Evolutionary conservation across 2,797 vertebrate genomes (phyloP).

Genomic region (Odontamblyopus lacepedii): DNA sequence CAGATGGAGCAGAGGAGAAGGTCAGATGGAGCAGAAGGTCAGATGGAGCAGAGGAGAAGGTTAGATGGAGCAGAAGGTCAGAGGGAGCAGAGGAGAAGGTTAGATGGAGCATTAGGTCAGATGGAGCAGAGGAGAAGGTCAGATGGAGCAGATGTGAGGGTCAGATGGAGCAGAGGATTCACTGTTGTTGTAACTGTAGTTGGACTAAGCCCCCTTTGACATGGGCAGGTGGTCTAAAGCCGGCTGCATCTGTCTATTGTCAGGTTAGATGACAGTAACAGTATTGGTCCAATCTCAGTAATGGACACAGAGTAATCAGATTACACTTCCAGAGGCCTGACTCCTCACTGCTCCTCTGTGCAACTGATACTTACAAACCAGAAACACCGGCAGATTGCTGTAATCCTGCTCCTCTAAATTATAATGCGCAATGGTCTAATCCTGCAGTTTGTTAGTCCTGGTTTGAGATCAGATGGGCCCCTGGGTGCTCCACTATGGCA

Average conservation of each 20-base stretch:
- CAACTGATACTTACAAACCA: constrained; percentile 50
- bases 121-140: too few relatives aligned
- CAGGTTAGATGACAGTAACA: constrained; percentile 56
- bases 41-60: too few relatives aligned
- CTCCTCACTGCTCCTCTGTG: constrained; percentile 35
- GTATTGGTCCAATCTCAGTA: constrained; percentile 68
- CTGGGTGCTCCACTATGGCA: too few relatives aligned
- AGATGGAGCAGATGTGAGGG: too few relatives aligned
- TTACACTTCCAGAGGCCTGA: constrained; percentile 59
- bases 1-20: too few relatives aligned
- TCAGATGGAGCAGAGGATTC: not conserved
- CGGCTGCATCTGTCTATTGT: constrained; percentile 59
- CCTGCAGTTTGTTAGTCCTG: too few relatives aligned
- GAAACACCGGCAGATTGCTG: not conserved
- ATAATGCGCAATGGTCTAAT: not conserved
- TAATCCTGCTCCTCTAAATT: not conserved
- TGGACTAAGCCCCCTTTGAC: not conserved
- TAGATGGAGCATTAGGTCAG: too few relatives aligned
- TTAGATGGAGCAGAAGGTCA: too few relatives aligned
- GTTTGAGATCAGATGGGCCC: too few relatives aligned
- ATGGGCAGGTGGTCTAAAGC: constrained; percentile 45
- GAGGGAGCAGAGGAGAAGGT: too few relatives aligned
- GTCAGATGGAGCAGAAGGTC: too few relatives aligned
- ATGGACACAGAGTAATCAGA: constrained; percentile 65
- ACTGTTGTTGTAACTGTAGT: not conserved